Evolutionary conservation across 2,113 vertebrate species (phyloP).

Genomic region (Lethenteron camtschaticum): DNA sequence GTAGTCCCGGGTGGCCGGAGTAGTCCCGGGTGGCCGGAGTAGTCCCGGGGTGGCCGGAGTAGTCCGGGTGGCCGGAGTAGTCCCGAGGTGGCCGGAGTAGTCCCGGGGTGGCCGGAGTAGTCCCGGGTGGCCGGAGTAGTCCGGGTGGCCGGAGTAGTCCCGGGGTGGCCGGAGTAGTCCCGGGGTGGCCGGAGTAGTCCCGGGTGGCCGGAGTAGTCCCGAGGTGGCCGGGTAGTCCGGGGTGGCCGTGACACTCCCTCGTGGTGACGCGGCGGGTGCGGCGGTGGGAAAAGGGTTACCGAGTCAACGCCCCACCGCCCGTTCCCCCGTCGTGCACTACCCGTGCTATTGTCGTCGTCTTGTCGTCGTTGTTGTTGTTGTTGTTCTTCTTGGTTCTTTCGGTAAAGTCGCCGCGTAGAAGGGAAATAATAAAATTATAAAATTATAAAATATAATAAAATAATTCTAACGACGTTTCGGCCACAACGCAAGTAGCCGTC

Average conservation of each 20-base stretch:
- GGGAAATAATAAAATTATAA: not conserved
- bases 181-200: not conserved
- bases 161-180: not conserved
- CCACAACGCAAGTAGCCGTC: too few relatives aligned
- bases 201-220: not conserved
- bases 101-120: too few relatives aligned
- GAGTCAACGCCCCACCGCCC: too few relatives aligned
- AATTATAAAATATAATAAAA: not conserved
- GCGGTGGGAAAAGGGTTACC: too few relatives aligned
- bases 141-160: not conserved
- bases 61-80: too few relatives aligned
- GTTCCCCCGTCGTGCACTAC: too few relatives aligned
- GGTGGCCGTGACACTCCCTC: not conserved
- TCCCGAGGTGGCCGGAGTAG: too few relatives aligned
- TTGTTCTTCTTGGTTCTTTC: not conserved
- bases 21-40: too few relatives aligned
- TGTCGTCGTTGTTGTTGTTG: not conserved
- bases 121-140: too few relatives aligned
- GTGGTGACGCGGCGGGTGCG: too few relatives aligned
- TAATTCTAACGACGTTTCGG: not conserved
- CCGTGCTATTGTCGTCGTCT: not conserved
- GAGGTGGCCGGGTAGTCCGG: not conserved
- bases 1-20: too few relatives aligned
- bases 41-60: not conserved
- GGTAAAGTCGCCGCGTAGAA: not conserved